Conservation (phyloP, 2,113 vertebrate species). For the Nothoprocta perdicaria region DNA sequence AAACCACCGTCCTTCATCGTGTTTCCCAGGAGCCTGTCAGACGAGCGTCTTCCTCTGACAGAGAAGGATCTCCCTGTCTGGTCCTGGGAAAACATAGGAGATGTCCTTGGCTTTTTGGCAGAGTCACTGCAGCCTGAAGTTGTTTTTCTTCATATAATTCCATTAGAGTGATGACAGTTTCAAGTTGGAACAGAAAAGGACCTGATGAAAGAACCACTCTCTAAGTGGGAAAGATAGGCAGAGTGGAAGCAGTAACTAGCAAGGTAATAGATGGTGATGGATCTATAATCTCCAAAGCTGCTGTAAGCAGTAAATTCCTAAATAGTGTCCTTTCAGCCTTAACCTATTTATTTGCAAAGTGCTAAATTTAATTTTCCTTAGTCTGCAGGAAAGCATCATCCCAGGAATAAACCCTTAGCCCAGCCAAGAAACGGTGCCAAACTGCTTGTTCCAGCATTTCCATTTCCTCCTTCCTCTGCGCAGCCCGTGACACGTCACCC, state of each 20-base stretch:
- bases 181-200: slow-evolving; percentile 55
- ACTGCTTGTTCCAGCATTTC: slow-evolving; percentile 59
- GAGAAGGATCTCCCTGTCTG: not conserved
- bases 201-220: slow-evolving; percentile 55
- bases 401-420: slow-evolving; percentile 69
- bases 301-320: slow-evolving; percentile 71
- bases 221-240: slow-evolving; percentile 57
- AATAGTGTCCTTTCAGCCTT: slow-evolving; percentile 73
- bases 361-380: slow-evolving; percentile 75
- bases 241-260: slow-evolving; percentile 65
- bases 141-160: slow-evolving; percentile 54
- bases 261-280: slow-evolving; percentile 69
- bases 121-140: not conserved
- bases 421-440: slow-evolving; percentile 66
- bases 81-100: not conserved
- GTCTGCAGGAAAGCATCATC: slow-evolving; percentile 70
- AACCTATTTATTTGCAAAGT: slow-evolving; percentile 76
- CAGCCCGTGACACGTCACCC: not conserved
- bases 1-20: not conserved
- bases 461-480: slow-evolving; percentile 31
- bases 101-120: slow-evolving; percentile 60
- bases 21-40: not conserved
- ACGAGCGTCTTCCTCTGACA: not conserved
- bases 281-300: slow-evolving; percentile 67
- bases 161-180: slow-evolving; percentile 70